Conservation (phyloP, 2,797 vertebrate genomes). For the Myotis pilosus region DNA sequence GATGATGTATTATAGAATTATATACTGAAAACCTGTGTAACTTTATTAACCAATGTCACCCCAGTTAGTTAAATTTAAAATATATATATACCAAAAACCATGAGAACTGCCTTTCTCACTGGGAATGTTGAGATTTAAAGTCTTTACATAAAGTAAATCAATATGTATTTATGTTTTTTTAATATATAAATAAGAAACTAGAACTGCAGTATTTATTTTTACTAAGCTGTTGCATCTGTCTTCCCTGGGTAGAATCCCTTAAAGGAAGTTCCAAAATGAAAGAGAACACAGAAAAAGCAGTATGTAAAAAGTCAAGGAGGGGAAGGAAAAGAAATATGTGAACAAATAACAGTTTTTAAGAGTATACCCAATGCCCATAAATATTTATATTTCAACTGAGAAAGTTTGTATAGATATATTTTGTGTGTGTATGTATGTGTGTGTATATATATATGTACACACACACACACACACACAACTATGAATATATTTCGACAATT, state of each 20-base stretch:
- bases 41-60: neutral
- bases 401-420: neutral
- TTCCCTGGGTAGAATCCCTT: neutral
- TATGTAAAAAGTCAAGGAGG: neutral
- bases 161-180: neutral
- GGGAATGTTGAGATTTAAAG: neutral
- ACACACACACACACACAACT: neutral
- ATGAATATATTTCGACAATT: slow-evolving; percentile 44
- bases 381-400: slow-evolving; percentile 39
- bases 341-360: neutral
- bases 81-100: neutral
- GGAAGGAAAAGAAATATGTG: neutral
- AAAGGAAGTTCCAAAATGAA: slow-evolving; percentile 24
- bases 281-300: slow-evolving; percentile 24
- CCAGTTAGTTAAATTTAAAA: neutral
- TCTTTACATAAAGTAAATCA: neutral
- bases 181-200: slow-evolving; percentile 21
- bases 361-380: neutral
- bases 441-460: neutral
- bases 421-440: neutral
- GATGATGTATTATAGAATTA: neutral
- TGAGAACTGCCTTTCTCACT: neutral
- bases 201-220: slow-evolving; percentile 17
- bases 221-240: neutral
- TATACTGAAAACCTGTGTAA: neutral